Evolutionary conservation across 2,888 invertebrate genomes (phyloP).

Genomic region (Xylota segnis): DNA sequence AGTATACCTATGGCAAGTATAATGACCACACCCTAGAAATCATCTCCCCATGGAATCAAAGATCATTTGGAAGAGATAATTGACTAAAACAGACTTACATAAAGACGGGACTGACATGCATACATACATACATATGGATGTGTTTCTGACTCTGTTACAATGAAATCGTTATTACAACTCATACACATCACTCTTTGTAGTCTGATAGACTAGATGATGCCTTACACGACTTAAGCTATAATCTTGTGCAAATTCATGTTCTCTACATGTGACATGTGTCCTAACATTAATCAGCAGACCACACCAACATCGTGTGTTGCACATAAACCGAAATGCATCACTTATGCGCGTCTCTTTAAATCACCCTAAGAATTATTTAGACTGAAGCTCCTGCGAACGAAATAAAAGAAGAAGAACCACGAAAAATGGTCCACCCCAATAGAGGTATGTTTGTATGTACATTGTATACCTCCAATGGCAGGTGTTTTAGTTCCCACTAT

Average conservation of each 20-base stretch:
- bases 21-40: too few species aligned
- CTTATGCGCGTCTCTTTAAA: constrained; percentile 48
- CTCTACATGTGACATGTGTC: constrained; percentile 36
- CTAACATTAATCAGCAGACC: constrained; percentile 42
- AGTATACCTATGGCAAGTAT: too few species aligned
- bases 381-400: constrained; percentile 5
- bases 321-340: constrained; percentile 31
- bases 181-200: neutral
- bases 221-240: constrained; percentile 45
- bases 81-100: too few species aligned
- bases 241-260: constrained; percentile 27
- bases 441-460: neutral
- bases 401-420: constrained; percentile 11
- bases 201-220: constrained; percentile 6
- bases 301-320: neutral
- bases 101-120: too few species aligned
- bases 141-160: too few species aligned
- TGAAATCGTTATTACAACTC: too few species aligned
- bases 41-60: too few species aligned
- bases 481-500: constrained; percentile 60
- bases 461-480: constrained; percentile 2
- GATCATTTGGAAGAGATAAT: too few species aligned
- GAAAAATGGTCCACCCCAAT: constrained; percentile 20
- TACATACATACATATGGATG: too few species aligned
- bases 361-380: constrained; percentile 29